These are phyloP conservation scores for Mellilla xanthometata DNA, from an alignment of 2,888 invertebrate species.

Conservation along the genomic window DNA sequence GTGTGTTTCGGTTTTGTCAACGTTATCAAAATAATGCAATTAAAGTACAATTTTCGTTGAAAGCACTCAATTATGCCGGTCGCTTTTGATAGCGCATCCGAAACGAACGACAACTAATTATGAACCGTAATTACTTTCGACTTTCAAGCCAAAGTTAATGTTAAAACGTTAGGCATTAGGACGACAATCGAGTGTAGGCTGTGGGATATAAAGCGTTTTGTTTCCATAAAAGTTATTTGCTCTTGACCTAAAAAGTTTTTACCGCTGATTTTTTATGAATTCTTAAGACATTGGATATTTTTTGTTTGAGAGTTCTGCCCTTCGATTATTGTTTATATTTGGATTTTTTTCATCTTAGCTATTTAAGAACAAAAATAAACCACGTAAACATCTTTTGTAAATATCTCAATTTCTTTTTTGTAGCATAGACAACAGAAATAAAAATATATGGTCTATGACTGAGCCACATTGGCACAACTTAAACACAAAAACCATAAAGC, in stretches of 20 bases:
- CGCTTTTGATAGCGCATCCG: constrained; percentile 45
- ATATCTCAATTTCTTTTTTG: too few relatives aligned
- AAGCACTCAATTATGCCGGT: constrained; percentile 51
- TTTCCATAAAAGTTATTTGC: constrained; percentile 13
- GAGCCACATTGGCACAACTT: too few relatives aligned
- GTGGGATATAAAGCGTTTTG: neutral
- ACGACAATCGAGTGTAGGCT: neutral
- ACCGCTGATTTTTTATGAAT: constrained; percentile 41
- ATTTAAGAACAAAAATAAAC: too few relatives aligned
- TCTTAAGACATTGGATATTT: constrained; percentile 23
- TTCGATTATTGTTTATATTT: too few relatives aligned
- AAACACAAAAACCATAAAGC: too few relatives aligned
- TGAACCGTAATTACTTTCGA: constrained; percentile 27
- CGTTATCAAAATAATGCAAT: constrained; percentile 41
- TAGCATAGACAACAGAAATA: too few relatives aligned
- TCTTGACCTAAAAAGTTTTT: constrained; percentile 59
- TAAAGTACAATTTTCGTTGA: constrained; percentile 48
- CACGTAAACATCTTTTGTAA: too few relatives aligned
- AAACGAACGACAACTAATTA: constrained; percentile 37
- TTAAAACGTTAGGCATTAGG: neutral
- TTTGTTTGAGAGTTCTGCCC: neutral
- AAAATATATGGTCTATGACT: too few relatives aligned
- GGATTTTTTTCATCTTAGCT: too few relatives aligned
- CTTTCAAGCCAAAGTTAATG: neutral
- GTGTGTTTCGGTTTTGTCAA: constrained; percentile 11